Evolutionary conservation across 2,113 vertebrate species (phyloP).

Genomic region (Siniperca knerii): DNA sequence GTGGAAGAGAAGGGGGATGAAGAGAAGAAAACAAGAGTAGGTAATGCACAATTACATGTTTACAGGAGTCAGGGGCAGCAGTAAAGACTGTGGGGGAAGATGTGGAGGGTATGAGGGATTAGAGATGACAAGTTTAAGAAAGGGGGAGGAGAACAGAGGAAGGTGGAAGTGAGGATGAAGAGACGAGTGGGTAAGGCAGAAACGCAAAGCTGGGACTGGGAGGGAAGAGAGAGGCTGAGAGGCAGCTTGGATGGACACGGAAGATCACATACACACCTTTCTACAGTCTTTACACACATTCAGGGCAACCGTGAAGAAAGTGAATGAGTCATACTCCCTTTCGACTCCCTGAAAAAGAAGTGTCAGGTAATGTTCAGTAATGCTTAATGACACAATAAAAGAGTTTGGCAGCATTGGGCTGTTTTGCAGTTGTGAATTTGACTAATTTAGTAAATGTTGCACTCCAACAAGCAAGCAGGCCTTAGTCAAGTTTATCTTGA

Average conservation of each 20-base stretch:
- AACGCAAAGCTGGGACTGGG: background rate
- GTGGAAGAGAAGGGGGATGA: background rate
- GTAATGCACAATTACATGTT: slow-evolving; percentile 4
- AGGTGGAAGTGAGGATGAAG: background rate
- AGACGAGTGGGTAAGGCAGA: background rate
- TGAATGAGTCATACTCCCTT: background rate
- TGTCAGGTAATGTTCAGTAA: background rate
- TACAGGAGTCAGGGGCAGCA: background rate
- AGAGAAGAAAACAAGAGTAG: background rate
- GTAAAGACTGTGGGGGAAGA: background rate
- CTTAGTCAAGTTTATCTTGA: background rate
- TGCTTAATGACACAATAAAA: background rate
- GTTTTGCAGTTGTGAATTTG: background rate
- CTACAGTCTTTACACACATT: slow-evolving; percentile 1
- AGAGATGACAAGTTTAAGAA: background rate
- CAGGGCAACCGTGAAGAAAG: background rate
- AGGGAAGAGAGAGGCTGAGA: background rate
- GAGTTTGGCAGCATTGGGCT: background rate
- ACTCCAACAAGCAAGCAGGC: too few species aligned
- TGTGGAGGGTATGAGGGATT: background rate
- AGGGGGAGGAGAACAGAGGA: background rate
- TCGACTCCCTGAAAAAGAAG: background rate
- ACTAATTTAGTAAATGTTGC: background rate
- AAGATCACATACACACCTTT: slow-evolving; percentile 5
- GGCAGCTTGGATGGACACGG: background rate